Conservation (phyloP, 2,797 vertebrate genomes). For the Acanthornis magna region DNA sequence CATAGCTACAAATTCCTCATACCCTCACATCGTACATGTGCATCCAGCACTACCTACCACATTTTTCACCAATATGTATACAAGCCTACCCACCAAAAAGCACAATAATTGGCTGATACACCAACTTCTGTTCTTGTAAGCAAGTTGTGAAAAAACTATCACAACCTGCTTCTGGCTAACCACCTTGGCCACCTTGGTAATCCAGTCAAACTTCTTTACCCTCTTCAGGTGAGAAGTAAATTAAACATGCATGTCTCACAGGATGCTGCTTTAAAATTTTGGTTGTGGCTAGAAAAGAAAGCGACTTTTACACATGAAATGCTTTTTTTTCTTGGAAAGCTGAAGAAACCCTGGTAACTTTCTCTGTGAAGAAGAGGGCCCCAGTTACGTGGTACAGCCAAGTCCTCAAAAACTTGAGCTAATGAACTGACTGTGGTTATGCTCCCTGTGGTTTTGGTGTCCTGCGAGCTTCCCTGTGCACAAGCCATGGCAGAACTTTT, state of each 20-base stretch:
- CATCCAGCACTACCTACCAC: background rate
- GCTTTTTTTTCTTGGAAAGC: background rate
- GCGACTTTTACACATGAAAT: background rate
- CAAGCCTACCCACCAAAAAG: background rate
- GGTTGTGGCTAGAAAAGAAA: background rate
- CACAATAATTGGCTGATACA: background rate
- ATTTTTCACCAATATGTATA: background rate
- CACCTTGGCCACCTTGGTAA: background rate
- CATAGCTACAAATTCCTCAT: background rate
- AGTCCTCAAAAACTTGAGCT: background rate
- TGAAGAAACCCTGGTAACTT: background rate
- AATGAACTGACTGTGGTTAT: constrained; percentile 38
- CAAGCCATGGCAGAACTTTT: constrained; percentile 66
- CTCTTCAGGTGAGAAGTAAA: constrained; percentile 14
- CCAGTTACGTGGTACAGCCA: background rate
- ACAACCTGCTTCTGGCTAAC: background rate
- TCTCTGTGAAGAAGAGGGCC: background rate
- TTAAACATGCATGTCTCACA: background rate
- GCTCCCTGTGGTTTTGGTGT: constrained; percentile 36
- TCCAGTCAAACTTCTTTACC: background rate
- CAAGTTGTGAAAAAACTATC: background rate
- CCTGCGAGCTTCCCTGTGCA: constrained; percentile 45
- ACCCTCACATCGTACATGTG: background rate
- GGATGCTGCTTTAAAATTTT: background rate
- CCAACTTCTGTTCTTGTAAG: background rate